These are phyloP conservation scores for Sarcophaga carnaria DNA, from an alignment of 2,888 invertebrate species.

Conservation along the genomic window DNA sequence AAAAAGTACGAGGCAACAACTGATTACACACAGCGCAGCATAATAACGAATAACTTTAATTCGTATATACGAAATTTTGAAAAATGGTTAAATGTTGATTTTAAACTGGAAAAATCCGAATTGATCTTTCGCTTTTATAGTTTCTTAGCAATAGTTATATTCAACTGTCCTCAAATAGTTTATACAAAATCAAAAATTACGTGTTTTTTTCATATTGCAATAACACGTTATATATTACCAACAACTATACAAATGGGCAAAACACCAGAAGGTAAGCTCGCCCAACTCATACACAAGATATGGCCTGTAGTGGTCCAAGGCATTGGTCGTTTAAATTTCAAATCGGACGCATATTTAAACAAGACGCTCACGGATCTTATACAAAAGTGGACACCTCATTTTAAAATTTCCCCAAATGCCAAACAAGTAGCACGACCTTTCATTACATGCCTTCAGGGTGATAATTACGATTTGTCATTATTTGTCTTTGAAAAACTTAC, in stretches of 20 bases:
- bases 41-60: constrained; percentile 78
- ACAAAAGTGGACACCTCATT: constrained; percentile 81
- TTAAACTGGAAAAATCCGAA: constrained; percentile 76
- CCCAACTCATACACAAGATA: constrained; percentile 82
- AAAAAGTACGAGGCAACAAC: constrained; percentile 65
- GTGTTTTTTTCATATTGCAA: constrained; percentile 83
- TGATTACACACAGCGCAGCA: constrained; percentile 72
- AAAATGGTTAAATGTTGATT: constrained; percentile 77
- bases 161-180: constrained; percentile 79
- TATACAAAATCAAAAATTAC: constrained; percentile 79
- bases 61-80: constrained; percentile 79
- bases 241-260: constrained; percentile 82
- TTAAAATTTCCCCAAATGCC: constrained; percentile 76
- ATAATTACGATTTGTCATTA: constrained; percentile 75
- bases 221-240: constrained; percentile 83
- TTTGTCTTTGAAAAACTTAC: constrained; percentile 78
- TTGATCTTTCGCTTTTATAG: constrained; percentile 78
- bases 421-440: constrained; percentile 80
- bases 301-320: constrained; percentile 83
- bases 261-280: constrained; percentile 79
- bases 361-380: constrained; percentile 83
- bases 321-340: constrained; percentile 82
- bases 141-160: constrained; percentile 80
- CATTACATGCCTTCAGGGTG: constrained; percentile 75
- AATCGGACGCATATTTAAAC: constrained; percentile 82